These are phyloP conservation scores for Brevipalpus yothersi DNA, from an alignment of 1,140 invertebrate genomes.

Conservation along the genomic window DNA sequence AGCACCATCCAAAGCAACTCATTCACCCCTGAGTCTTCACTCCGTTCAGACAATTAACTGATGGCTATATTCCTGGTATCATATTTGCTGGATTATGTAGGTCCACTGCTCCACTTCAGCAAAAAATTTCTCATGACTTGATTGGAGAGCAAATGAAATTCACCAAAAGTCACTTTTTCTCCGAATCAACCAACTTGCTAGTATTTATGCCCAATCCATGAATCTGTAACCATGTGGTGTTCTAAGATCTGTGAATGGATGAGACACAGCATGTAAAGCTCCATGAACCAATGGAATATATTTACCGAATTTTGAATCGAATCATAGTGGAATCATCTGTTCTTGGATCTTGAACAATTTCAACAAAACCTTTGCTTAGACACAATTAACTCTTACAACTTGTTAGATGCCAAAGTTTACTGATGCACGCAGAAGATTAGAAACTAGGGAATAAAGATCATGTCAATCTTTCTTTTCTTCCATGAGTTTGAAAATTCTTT, in stretches of 20 bases:
- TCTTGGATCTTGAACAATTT: too few species aligned
- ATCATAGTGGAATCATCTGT: conserved; percentile 84
- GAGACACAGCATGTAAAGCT: conserved; percentile 56
- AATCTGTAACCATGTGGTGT: conserved; percentile 74
- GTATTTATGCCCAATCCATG: conserved; percentile 91
- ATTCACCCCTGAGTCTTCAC: conserved; percentile 59
- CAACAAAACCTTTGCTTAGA: too few species aligned
- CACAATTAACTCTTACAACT: too few species aligned
- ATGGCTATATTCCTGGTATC: conserved; percentile 66
- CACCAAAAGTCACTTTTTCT: conserved; percentile 52
- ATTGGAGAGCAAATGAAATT: conserved; percentile 56
- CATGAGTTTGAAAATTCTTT: too few species aligned
- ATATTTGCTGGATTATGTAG: conserved; percentile 76
- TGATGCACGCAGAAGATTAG: too few species aligned
- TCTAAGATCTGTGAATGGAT: conserved; percentile 70
- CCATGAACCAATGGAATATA: conserved; percentile 71
- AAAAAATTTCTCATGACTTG: conserved; percentile 80
- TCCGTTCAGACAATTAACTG: conserved; percentile 87
- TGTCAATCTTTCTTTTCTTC: too few species aligned
- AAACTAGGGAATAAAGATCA: too few species aligned
- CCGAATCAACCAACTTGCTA: conserved; percentile 68
- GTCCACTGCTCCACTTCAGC: conserved; percentile 73
- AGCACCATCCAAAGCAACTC: conserved; percentile 78
- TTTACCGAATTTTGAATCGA: conserved; percentile 81
- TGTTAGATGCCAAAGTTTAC: too few species aligned